Percentiles rank a stretch among this genome's conserved stretches.
Conservation (phyloP, 2,797 vertebrate species). For the Coranthus polyacanthus region DNA sequence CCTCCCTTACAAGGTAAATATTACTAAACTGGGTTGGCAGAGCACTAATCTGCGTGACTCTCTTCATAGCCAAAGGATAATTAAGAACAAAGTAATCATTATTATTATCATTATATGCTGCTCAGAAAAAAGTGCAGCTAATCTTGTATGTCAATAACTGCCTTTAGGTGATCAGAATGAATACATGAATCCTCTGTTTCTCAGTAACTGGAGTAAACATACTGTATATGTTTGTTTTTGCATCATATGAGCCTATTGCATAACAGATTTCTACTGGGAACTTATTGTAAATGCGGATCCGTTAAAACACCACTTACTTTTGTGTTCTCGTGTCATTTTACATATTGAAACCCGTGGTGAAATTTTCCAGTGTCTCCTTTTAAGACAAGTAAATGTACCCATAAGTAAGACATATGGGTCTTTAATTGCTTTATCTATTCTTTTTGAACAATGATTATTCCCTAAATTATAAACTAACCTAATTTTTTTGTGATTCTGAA, state of each 20-base stretch:
- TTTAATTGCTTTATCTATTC: constrained; percentile 1
- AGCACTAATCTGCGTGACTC: too few species aligned
- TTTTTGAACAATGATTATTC: neutral
- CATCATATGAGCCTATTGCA: neutral
- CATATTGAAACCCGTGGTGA: constrained; percentile 4
- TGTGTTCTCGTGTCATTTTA: neutral
- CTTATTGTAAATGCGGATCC: neutral
- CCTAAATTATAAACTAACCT: neutral
- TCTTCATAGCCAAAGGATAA: too few species aligned
- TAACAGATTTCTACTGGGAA: constrained; percentile 5
- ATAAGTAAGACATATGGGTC: constrained; percentile 10
- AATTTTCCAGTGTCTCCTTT: constrained; percentile 13
- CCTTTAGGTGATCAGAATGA: too few species aligned
- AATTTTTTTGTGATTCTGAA: constrained; percentile 9
- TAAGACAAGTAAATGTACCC: constrained; percentile 13
- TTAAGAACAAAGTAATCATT: too few species aligned
- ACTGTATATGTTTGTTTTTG: neutral
- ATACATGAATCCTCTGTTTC: too few species aligned
- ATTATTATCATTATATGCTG: too few species aligned
- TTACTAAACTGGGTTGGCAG: too few species aligned
- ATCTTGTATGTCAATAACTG: too few species aligned
- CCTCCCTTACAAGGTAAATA: constrained; percentile 73
- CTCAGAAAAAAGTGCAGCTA: too few species aligned
- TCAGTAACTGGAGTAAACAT: too few species aligned
- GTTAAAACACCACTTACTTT: constrained; percentile 15